Base-by-base conservation (phyloP, 1,140 invertebrate species). In the Holotrichia oblita region DNA sequence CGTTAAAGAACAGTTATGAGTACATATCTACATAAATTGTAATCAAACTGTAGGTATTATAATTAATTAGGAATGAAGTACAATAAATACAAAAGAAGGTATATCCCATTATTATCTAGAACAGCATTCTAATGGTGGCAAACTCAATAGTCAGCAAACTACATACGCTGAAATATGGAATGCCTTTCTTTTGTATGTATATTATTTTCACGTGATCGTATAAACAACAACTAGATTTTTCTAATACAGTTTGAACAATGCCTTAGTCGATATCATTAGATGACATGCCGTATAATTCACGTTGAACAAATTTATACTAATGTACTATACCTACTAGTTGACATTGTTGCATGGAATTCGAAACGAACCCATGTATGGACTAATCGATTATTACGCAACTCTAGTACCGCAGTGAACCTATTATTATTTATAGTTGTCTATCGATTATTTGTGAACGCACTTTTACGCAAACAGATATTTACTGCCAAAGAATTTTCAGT, bases 301-400 rank as follows among this genome's bases (percentile, higher is more conserved):
- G 17, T 17, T 55, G 48, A 17, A 55, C 17, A 17, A 17, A 17
- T 55, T 55, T 55, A 10, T 55, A 17, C n/a, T 55, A 55, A 55
- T 55, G n/a, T 55, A 55, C 44, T 48, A 55, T 17, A 34, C 4
- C 27, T 34, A 17, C 48, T 55, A 17, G 12, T 55, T 55, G 48
- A 55, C 48, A 55, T 55, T 55, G 48, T 17, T 55, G 48, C 17
- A 55, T 55, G 48, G 48, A 55, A 55, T 55, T 55, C 48, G 48
- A 55, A 55, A 55, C 48, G 48, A 17, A 55, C 48, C 48, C 48
- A 55, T n/a, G 48, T 55, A 55, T 55, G 48, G 48, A 55, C 14
- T 55, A 55, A 55, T 55, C 48, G 48, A 55, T 55, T 55, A 55
- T 55, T 55, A 55, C 48, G 48, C 48, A 55, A 55, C 12, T 55